phyloP scores from a whole-genome alignment of 2,113 vertebrate species.

The Cyanocitta stelleri region DNA sequence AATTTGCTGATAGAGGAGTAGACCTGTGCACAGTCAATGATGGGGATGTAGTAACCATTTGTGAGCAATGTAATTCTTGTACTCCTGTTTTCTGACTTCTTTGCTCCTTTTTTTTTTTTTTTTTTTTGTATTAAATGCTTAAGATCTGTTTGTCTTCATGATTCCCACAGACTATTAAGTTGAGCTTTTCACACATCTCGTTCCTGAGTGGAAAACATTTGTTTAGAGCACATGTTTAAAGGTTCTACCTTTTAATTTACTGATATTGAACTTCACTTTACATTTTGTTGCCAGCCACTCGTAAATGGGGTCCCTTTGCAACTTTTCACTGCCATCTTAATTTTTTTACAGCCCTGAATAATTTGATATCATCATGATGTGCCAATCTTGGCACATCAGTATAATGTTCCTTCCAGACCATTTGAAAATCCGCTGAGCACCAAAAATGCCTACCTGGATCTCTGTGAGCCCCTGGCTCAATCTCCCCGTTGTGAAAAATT shows the following conservation, averaged over 20 bases:
- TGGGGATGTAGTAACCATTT: not conserved
- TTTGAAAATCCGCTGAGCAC: not conserved
- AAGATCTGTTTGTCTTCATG: not conserved
- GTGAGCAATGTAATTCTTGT: not conserved
- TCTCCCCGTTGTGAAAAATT: not conserved
- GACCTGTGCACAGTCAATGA: not conserved
- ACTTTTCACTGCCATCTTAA: not conserved
- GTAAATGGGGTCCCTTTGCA: not conserved
- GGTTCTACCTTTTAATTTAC: not conserved
- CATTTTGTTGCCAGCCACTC: not conserved
- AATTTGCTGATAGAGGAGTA: not conserved
- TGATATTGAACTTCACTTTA: not conserved
- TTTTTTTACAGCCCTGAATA: not conserved
- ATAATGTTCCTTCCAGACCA: not conserved
- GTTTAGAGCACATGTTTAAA: not conserved
- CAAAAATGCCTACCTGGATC: not conserved
- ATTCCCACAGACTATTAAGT: not conserved
- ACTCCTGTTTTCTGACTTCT: not conserved
- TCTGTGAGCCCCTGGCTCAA: not conserved
- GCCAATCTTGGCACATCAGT: not conserved
- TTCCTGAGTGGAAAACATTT: not conserved
- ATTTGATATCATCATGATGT: not conserved
- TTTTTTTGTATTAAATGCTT: not conserved
- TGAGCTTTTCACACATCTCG: not conserved
- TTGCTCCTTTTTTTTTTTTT: not conserved